Evolutionary conservation across 2,797 vertebrate species (phyloP), one percentile per base, ranked within the genome.

Genomic region (Mus spretus): DNA sequence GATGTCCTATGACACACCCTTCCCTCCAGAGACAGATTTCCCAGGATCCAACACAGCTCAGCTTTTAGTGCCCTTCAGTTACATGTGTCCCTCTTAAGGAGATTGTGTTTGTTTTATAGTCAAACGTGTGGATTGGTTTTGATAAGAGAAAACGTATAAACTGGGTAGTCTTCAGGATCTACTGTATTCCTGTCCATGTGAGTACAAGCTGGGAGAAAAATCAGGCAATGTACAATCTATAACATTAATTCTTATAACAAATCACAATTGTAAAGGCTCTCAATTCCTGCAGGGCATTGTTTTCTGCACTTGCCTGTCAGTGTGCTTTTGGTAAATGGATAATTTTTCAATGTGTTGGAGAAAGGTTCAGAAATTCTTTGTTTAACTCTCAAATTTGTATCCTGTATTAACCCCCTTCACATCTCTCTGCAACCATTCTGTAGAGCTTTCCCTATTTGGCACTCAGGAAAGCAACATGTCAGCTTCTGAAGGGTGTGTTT

Each of bases 161-260:
- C n/a, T 40, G 47, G 15, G 17, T 50, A 34, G 44, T 31, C 22
- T 40, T 63, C 9, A 37, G 70, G 28, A 20, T 78, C n/a, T 28
- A 77, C 77, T 67, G 37, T 26, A 31, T 61, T 81, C 10, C 53
- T 83, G 4, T 90, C 72, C 28, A 6, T 63, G 34, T 78, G 19
- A 92, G 24, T 75, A 92, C 90, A 89, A 28, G 28, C 13, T 31
- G 22, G 14, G 80, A 47, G 88, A 74, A 83, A 97, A 95, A 13
- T 26, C 67, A 14, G 79, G 59, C 24, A 81, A 85, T 37, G 6
- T 24, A 47, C 59, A 10, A 3, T n/a, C 57, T 88, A 28, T 47
- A 28, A 13, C 65, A 63, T 63, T 81, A 91, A 91, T 0, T 86
- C 86, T 72, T 74, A 70, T 3, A 40, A 24, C 88, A 89, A 34